Conservation (phyloP, 2,113 vertebrate species). For the Campylorhamphus procurvoides region DNA sequence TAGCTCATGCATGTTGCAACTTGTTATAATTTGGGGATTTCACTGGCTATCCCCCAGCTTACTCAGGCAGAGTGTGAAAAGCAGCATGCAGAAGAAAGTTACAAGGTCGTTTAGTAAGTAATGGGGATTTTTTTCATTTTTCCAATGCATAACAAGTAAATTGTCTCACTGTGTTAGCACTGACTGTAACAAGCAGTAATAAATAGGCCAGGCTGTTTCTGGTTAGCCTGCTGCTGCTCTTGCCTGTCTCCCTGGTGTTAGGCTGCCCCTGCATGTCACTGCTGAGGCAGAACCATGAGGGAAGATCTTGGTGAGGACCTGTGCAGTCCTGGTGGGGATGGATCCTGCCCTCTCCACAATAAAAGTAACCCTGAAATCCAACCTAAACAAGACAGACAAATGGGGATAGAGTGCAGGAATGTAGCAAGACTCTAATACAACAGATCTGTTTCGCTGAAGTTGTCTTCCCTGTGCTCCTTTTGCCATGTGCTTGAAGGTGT, state of each 20-base stretch:
- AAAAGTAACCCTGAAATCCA: not conserved
- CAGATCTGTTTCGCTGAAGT: not conserved
- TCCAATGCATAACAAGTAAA: not conserved
- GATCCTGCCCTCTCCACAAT: not conserved
- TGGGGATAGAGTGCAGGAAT: not conserved
- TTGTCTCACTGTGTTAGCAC: not conserved
- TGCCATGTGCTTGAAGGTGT: too few relatives aligned
- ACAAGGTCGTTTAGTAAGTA: not conserved
- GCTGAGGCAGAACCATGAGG: rapidly evolving
- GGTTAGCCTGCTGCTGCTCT: not conserved
- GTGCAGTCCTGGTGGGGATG: not conserved
- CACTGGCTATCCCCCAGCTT: not conserved
- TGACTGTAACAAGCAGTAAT: not conserved
- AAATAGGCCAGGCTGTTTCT: not conserved
- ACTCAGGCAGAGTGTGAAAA: not conserved
- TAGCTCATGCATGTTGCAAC: not conserved
- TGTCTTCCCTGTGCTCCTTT: not conserved
- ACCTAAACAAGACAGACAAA: not conserved
- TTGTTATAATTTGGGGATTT: not conserved
- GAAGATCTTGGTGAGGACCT: rapidly evolving
- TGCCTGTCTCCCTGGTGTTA: not conserved
- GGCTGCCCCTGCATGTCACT: not conserved
- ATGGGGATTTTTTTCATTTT: not conserved
- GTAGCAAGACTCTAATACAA: not conserved
- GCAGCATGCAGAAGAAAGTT: not conserved